These are phyloP conservation scores for Nerophis lumbriciformis DNA, from an alignment of 2,113 vertebrate genomes.

Conservation along the genomic window DNA sequence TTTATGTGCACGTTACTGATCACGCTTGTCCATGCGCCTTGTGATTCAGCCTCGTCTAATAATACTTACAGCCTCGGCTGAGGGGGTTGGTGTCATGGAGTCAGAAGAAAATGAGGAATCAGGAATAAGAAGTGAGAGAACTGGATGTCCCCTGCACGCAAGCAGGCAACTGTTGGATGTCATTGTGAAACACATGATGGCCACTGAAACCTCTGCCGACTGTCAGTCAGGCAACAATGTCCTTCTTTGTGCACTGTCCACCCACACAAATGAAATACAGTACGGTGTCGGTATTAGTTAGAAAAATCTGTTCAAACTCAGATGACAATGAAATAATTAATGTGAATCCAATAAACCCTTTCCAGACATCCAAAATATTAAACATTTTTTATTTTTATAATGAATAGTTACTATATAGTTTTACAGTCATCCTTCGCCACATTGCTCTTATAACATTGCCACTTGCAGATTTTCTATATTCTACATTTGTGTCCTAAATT, in stretches of 20 bases:
- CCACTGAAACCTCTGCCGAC: slow-evolving; percentile 69
- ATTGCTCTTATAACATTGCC: no score
- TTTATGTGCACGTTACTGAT: background rate
- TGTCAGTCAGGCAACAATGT: slow-evolving; percentile 59
- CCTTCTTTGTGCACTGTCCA: slow-evolving; percentile 41
- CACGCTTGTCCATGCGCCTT: slow-evolving; percentile 31
- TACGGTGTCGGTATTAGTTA: no score
- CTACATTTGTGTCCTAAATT: no score
- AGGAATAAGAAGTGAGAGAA: slow-evolving; percentile 80
- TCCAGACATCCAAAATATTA: no score
- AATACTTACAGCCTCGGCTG: slow-evolving; percentile 52
- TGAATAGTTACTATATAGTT: no score
- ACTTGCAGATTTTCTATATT: no score
- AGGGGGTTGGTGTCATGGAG: slow-evolving; percentile 44
- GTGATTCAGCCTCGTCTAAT: slow-evolving; percentile 58
- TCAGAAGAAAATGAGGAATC: slow-evolving; percentile 77
- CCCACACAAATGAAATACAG: slow-evolving; percentile 37
- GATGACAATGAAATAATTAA: no score
- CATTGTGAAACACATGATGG: slow-evolving; percentile 74
- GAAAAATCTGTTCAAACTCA: no score
- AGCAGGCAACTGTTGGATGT: slow-evolving; percentile 56
- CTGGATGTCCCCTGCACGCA: slow-evolving; percentile 62
- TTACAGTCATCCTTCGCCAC: no score
- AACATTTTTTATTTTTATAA: no score
- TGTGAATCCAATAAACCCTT: no score